These are phyloP conservation scores for Acropora yongei DNA, from an alignment of 64 coral and sea anemone species.

Conservation along the genomic window DNA sequence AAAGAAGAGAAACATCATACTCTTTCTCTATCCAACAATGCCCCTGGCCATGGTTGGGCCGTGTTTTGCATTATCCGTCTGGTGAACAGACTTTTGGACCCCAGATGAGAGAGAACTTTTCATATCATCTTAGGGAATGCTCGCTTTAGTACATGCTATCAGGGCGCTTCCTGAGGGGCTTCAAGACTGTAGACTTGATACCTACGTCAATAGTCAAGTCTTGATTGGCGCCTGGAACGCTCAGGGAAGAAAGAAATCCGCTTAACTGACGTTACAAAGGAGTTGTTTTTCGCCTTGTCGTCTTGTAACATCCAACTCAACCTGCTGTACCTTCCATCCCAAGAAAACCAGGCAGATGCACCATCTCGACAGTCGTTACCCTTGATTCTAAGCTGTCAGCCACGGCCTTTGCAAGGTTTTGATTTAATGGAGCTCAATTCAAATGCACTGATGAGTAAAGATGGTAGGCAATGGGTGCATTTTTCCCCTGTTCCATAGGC, in stretches of 20 bases:
- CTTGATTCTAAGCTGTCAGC: neutral
- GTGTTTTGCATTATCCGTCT: slow-evolving; percentile 4
- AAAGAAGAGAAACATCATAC: slow-evolving; percentile 47
- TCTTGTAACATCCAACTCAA: slow-evolving; percentile 21
- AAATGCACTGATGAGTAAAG: neutral
- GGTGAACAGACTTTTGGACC: neutral
- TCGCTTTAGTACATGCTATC: slow-evolving; percentile 36
- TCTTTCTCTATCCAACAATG: slow-evolving; percentile 26
- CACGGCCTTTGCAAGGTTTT: neutral
- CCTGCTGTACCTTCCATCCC: neutral
- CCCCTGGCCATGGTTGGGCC: slow-evolving; percentile 28
- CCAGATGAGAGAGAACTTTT: neutral
- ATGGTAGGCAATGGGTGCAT: slow-evolving; percentile 1
- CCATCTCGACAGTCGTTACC: slow-evolving; percentile 2
- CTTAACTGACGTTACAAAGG: slow-evolving; percentile 19
- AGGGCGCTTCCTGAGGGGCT: neutral
- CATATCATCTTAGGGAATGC: slow-evolving; percentile 34
- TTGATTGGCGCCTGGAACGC: slow-evolving; percentile 11
- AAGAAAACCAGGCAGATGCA: neutral
- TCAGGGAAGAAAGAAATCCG: slow-evolving; percentile 1
- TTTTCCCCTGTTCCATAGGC: slow-evolving; percentile 30
- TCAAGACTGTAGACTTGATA: neutral
- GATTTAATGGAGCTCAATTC: slow-evolving; percentile 34
- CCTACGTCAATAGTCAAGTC: slow-evolving; percentile 13
- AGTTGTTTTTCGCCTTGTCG: neutral